Base-by-base conservation (phyloP, 2,888 invertebrate genomes). In the Fissipunctia ypsillon region DNA sequence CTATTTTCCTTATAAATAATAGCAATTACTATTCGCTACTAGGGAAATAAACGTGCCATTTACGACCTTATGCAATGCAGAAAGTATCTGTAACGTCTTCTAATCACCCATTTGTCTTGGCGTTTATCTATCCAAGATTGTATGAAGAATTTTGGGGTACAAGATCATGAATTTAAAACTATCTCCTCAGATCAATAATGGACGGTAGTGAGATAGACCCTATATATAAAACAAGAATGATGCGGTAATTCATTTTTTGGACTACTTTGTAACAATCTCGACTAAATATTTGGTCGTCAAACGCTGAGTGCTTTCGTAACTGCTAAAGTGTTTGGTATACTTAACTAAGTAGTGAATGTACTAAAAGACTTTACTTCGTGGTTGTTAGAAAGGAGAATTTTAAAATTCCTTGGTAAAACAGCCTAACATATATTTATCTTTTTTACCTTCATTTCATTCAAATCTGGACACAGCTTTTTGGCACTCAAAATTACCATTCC, bases 281-380 rank as follows among this genome's bases (percentile, higher is more conserved):
- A 78, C 80, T 78, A 78, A 80, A 80, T 80, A 68, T 82, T 78
- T 60, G 67, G 73, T 66, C 73, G 73, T 73, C 79, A 78, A 72
- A 72, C 78, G 78, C 79, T 73, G 80, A 80, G 80, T 80, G 80
- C 80, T 80, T 80, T 73, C 41, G 61, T 73, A 77, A 77, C 78
- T 64, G 71, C 59, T 65, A 83, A n/a, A 80, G 78, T 73, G 83
- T 78, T 80, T 83, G 79, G 69, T 57, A 82, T 78, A 83, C 73
- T 80, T 72, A 78, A 78, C 82, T 70, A 78, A 82, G 78, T 77
- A 64, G 77, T 76, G 52, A 72, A 64, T 68, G 56, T 82, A 65
- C 59, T 68, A 72, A 68, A 65, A 50, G 50, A 78, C 67, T 78
- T 82, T 61, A 68, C 64, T 64, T 76, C 67, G 52, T 76, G 50